Evolutionary conservation across 2,113 vertebrate genomes (phyloP).

Genomic region (Pteruthius melanotis): DNA sequence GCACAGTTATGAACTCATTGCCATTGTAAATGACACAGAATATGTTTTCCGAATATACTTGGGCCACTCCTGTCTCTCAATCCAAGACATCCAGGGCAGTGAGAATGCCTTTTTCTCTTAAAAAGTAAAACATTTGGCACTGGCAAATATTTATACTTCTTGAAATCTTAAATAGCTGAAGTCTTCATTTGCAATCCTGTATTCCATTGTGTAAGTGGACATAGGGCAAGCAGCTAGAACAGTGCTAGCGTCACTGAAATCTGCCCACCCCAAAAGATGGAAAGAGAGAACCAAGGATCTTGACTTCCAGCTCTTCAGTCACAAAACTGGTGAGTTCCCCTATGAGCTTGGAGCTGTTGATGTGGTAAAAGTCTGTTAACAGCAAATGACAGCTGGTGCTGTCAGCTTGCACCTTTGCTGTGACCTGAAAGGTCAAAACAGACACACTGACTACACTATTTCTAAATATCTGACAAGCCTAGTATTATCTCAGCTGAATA

Average conservation of each 20-base stretch:
- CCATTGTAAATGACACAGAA: background rate
- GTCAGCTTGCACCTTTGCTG: background rate
- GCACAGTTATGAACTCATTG: background rate
- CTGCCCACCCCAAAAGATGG: background rate
- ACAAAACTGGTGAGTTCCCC: background rate
- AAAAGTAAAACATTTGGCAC: background rate
- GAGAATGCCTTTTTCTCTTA: background rate
- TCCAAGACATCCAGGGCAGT: background rate
- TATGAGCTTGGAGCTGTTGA: background rate
- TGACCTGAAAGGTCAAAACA: slow-evolving; percentile 3
- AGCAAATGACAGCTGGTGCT: slow-evolving; percentile 14
- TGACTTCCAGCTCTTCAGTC: background rate
- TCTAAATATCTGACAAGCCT: background rate
- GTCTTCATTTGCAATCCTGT: background rate
- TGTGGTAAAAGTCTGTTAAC: background rate
- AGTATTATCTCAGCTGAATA: background rate
- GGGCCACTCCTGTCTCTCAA: background rate
- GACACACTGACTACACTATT: background rate
- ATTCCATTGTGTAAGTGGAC: background rate
- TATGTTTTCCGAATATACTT: background rate
- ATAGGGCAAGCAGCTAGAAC: background rate
- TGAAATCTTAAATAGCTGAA: background rate
- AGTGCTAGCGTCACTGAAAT: background rate
- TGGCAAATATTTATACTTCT: background rate
- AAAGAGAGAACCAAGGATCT: background rate